phyloP scores from a whole-genome alignment of 2,113 vertebrate genomes.

The Prietella phreatophila region DNA sequence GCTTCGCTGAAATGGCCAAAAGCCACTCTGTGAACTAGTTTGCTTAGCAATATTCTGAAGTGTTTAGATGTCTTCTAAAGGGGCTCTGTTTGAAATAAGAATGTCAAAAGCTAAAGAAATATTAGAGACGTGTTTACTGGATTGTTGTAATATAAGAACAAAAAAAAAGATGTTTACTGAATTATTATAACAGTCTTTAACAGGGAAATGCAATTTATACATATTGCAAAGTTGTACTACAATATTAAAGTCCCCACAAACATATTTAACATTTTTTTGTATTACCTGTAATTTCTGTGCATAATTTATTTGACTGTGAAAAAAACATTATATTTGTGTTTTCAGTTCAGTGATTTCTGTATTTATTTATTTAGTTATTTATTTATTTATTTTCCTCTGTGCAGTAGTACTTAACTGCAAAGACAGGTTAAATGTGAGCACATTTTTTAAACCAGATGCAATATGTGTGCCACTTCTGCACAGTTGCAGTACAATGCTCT shows the following conservation, averaged over 20 bases:
- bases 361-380: not conserved
- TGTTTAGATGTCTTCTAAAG: not conserved
- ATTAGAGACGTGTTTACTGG: not conserved
- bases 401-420: not conserved
- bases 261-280: not conserved
- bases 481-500: not conserved
- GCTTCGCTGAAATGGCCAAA: not conserved
- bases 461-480: not conserved
- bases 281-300: not conserved
- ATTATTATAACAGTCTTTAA: not conserved
- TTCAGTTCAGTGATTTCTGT: not conserved
- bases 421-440: not conserved
- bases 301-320: not conserved
- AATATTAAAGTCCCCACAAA: not conserved
- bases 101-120: not conserved
- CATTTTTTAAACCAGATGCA: not conserved
- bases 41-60: not conserved
- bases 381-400: not conserved
- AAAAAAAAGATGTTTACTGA: not conserved
- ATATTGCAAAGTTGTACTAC: constrained; percentile 1
- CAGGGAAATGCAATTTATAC: not conserved
- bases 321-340: not conserved
- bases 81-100: not conserved
- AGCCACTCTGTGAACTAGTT: not conserved
- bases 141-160: not conserved